These are phyloP conservation scores for Pterois miles DNA, from an alignment of 2,797 vertebrate species.

Conservation along the genomic window DNA sequence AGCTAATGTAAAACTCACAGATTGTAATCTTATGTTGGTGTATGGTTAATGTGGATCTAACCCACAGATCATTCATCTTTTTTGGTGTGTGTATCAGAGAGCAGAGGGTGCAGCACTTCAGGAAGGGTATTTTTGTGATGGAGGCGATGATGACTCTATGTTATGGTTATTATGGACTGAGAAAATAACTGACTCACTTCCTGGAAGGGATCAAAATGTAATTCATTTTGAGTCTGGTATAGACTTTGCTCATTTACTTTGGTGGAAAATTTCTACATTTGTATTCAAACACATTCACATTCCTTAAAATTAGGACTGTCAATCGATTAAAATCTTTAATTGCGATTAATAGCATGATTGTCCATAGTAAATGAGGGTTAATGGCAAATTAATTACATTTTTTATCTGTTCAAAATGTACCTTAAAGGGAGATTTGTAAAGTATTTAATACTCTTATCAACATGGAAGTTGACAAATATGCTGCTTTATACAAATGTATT, in stretches of 20 bases:
- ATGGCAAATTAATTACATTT: no score
- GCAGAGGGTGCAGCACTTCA: slow-evolving; percentile 6
- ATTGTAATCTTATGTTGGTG: slow-evolving; percentile 46
- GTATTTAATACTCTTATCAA: fast-evolving
- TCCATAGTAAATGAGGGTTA: fast-evolving
- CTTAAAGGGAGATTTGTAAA: no score
- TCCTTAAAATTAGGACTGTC: neutral
- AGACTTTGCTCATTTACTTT: neutral
- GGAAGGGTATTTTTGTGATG: slow-evolving; percentile 16
- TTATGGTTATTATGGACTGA: neutral
- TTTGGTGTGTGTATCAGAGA: slow-evolving; percentile 5
- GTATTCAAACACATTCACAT: neutral
- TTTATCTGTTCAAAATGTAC: no score
- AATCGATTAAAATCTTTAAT: no score
- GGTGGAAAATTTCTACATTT: neutral
- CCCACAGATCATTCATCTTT: slow-evolving; percentile 32
- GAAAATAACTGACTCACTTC: slow-evolving; percentile 8
- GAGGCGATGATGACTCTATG: slow-evolving; percentile 2
- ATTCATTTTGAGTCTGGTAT: neutral
- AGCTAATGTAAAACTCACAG: slow-evolving; percentile 43
- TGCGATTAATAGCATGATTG: no score
- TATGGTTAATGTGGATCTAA: slow-evolving; percentile 7
- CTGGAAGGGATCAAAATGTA: neutral
- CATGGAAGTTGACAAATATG: fast-evolving
- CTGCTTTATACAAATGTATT: no score